phyloP scores from a whole-genome alignment of 2,113 vertebrate species.

The Aspiorhynchus laticeps region DNA sequence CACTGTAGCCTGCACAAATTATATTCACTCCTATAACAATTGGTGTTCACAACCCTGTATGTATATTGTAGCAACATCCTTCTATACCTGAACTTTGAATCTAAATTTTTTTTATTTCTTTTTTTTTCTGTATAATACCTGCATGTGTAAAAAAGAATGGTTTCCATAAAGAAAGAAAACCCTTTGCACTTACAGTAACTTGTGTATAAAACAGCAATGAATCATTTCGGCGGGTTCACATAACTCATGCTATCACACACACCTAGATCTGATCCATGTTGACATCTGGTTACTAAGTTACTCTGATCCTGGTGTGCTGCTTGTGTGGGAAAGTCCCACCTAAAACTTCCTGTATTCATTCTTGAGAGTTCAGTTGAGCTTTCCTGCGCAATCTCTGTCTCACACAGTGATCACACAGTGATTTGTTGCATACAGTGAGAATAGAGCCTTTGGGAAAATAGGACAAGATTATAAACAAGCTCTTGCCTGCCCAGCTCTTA shows the following conservation, averaged over 20 bases:
- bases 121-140: no score
- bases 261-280: neutral
- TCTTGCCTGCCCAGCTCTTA: neutral
- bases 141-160: no score
- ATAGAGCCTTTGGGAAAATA: neutral
- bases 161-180: neutral
- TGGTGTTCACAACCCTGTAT: no score
- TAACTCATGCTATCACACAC: neutral
- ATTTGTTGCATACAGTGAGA: neutral
- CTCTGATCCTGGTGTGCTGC: neutral
- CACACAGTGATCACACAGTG: no score
- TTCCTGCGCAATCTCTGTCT: neutral
- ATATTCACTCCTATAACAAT: no score
- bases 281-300: neutral
- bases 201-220: neutral
- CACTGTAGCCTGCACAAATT: no score
- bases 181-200: neutral
- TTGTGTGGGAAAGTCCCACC: neutral
- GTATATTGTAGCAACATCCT: no score
- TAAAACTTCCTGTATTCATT: neutral
- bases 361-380: neutral
- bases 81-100: no score
- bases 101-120: no score
- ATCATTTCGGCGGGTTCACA: neutral
- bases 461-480: neutral